A percentile compares a stretch with the other conserved stretches of the same genome.
phyloP scores from a whole-genome alignment of 2,113 vertebrate genomes.

The Dicaeum eximium region DNA sequence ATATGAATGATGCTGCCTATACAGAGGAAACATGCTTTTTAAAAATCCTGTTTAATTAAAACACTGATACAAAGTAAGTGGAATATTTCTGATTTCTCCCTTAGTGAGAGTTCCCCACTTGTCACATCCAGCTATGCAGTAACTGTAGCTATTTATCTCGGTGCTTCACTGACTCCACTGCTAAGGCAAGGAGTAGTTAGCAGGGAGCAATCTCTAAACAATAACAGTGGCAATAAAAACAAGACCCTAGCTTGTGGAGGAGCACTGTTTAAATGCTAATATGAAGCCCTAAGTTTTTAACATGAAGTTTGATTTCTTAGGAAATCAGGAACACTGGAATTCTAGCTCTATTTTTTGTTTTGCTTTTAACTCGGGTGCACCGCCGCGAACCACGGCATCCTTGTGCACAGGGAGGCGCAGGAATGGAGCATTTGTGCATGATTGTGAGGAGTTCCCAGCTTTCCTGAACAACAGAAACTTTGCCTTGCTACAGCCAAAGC shows the following conservation, averaged over 20 bases:
- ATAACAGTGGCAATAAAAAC: not conserved
- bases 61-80: not conserved
- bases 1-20: not conserved
- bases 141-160: not conserved
- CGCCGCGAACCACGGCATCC: fast-evolving
- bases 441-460: fast-evolving
- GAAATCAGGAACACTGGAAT: not conserved
- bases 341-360: not conserved
- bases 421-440: fast-evolving
- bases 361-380: not conserved
- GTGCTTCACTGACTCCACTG: not conserved
- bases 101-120: not conserved
- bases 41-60: not conserved
- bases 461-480: not conserved
- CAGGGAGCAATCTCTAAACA: constrained; percentile 3
- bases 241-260: not conserved
- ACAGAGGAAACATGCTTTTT: not conserved
- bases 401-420: fast-evolving
- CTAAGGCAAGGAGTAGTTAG: not conserved
- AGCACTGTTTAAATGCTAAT: not conserved
- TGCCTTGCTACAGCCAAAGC: not conserved
- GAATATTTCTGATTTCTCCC: not conserved
- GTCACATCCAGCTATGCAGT: not conserved
- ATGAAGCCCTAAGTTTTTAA: not conserved
- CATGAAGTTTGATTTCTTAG: not conserved